Percentiles rank a stretch among this genome's conserved stretches.
Evolutionary conservation across 2,113 vertebrate genomes (phyloP).

Genomic region (Anser cygnoides): DNA sequence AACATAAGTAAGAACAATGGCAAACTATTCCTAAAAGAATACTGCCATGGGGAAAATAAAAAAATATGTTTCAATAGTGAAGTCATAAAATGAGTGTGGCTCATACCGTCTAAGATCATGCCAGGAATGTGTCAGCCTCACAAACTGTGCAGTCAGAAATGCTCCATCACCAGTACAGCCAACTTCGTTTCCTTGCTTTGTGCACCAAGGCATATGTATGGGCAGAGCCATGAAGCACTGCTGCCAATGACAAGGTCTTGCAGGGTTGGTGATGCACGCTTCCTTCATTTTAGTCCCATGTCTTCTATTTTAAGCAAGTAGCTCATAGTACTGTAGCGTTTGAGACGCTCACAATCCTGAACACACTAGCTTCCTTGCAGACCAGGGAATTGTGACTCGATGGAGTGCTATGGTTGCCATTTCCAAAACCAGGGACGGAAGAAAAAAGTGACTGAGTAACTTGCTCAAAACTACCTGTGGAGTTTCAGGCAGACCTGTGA

Average conservation of each 20-base stretch:
- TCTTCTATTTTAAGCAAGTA: background rate
- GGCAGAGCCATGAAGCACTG: background rate
- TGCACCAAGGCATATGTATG: rapidly evolving
- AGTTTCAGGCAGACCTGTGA: background rate
- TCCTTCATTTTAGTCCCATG: background rate
- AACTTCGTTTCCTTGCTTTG: background rate
- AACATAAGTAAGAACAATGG: background rate
- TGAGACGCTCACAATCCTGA: background rate
- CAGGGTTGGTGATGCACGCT: background rate
- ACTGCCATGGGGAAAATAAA: background rate
- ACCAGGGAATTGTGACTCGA: background rate
- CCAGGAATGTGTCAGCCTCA: background rate
- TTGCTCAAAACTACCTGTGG: background rate
- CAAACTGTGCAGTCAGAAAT: background rate
- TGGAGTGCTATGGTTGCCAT: rapidly evolving
- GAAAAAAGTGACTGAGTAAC: background rate
- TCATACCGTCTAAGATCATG: rapidly evolving
- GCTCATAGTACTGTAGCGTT: background rate
- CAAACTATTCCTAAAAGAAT: background rate
- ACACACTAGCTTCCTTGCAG: background rate
- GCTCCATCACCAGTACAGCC: background rate
- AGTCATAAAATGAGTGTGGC: background rate
- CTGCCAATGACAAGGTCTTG: background rate
- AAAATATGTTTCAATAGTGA: background rate
- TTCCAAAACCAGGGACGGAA: background rate